Conservation (phyloP, 2,797 vertebrate species). For the Leuciscus waleckii region DNA sequence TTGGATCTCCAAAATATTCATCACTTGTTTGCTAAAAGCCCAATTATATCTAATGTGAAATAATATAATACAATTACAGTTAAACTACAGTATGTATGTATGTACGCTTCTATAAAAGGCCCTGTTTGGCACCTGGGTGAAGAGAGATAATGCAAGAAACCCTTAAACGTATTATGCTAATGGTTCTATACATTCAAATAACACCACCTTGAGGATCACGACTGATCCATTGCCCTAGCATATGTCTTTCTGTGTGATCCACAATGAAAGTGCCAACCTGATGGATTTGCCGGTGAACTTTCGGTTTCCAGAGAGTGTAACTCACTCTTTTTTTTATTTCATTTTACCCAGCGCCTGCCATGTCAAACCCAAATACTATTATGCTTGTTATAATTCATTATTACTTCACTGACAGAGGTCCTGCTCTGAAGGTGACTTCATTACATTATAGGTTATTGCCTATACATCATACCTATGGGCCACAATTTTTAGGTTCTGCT, state of each 20-base stretch:
- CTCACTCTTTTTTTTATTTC: constrained; percentile 59
- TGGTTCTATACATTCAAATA: constrained; percentile 29
- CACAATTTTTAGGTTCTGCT: constrained; percentile 61
- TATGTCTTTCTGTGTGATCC: constrained; percentile 62
- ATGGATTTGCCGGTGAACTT: constrained; percentile 64
- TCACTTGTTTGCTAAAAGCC: not conserved
- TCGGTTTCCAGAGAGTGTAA: constrained; percentile 59
- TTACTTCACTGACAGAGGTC: constrained; percentile 81
- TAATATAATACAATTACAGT: not conserved
- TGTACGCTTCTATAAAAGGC: not conserved
- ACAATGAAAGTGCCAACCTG: constrained; percentile 62
- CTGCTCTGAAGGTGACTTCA: constrained; percentile 88
- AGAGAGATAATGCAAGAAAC: constrained; percentile 5
- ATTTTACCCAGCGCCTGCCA: constrained; percentile 60
- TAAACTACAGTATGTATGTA: not conserved
- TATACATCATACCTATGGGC: constrained; percentile 82
- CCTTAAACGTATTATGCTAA: constrained; percentile 19
- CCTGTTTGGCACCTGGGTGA: not conserved
- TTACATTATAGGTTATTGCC: constrained; percentile 85
- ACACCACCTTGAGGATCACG: constrained; percentile 14
- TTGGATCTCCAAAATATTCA: not conserved
- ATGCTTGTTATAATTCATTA: constrained; percentile 81
- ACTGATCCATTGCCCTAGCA: constrained; percentile 63
- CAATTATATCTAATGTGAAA: not conserved
- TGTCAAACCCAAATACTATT: constrained; percentile 78